Base-by-base conservation (phyloP, 2,888 invertebrate genomes). In the Xestia xanthographa region DNA sequence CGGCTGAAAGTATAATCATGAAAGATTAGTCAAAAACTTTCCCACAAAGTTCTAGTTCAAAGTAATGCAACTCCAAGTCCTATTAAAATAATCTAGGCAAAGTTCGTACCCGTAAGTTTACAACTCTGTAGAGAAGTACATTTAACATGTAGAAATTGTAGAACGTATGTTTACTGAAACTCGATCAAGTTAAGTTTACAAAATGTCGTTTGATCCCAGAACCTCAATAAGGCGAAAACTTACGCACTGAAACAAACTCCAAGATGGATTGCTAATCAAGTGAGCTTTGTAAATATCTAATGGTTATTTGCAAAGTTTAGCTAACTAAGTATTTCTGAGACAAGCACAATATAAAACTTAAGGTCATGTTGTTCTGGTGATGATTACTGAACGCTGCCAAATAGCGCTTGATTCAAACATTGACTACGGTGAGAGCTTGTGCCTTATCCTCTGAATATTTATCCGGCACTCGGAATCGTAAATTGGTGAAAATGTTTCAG, bases 391-490 rank as follows among this genome's bases (percentile, higher is more conserved):
- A 34, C 38, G 48, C 53, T 74, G 60, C 67, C 63, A 80, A 72
- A 70, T 67, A 58, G 43, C 43, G 70, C 4, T 58, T 29, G 29
- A 29, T 58, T 29, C 58, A 58, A 58, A 29, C 17, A 58, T 4
- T 58, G 58, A 82, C 72, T 83, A 67, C n/a, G 56, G 71, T 50
- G 70, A 62, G 66, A 79, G 66, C 56, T 75, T 38, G 34, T 84
- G 82, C 77, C 71, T 66, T 38, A 69, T 67, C 41, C 41, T 43
- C 43, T 79, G 63, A 83, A 75, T 79, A 83, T 83, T 82, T 70
- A 79, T 75, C 38, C 38, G 20, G 17, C 66, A 62, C 65, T 84
- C 53, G 29, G 48, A 68, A 60, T 82, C 45, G 41, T 70, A 26
- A 58, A 75, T 63, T 38, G 22, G 34, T 71, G 26, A 45, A 29